Conservation (phyloP, 2,888 invertebrate species). For the Chrysodeixis includens region DNA sequence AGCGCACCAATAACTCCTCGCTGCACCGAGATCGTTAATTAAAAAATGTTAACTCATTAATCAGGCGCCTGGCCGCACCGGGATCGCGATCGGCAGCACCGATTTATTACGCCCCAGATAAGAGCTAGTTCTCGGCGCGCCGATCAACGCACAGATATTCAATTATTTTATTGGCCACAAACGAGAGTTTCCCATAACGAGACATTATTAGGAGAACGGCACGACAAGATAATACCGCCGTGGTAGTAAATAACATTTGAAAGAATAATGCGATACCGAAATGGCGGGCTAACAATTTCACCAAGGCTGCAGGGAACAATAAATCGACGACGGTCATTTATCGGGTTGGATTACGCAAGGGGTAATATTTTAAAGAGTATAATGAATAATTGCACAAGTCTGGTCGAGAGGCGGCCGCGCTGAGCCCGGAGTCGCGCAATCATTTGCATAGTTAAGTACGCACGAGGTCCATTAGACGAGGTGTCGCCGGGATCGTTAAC, state of each 20-base stretch:
- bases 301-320: constrained; percentile 52
- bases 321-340: constrained; percentile 60
- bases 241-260: constrained; percentile 49
- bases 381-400: constrained; percentile 62
- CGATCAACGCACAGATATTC: constrained; percentile 63
- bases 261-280: constrained; percentile 52
- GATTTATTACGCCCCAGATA: constrained; percentile 81
- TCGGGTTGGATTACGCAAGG: constrained; percentile 57
- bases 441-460: constrained; percentile 73
- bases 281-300: constrained; percentile 53
- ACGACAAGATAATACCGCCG: constrained; percentile 50
- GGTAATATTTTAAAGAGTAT: constrained; percentile 61
- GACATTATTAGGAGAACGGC: constrained; percentile 59
- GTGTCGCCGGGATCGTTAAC: constrained; percentile 72
- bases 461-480: constrained; percentile 67
- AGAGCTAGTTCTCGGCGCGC: constrained; percentile 62
- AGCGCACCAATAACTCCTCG: constrained; percentile 67
- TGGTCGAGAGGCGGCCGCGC: constrained; percentile 39
- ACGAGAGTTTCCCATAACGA: constrained; percentile 65
- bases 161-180: constrained; percentile 69
- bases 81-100: constrained; percentile 73
- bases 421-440: constrained; percentile 49
- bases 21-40: constrained; percentile 72
- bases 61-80: constrained; percentile 69
- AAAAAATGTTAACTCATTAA: constrained; percentile 80